Percentiles rank a stretch among this genome's conserved stretches.
These are phyloP conservation scores for Heliconius hewitsoni DNA, from an alignment of 1,140 invertebrate genomes.

Conservation along the genomic window DNA sequence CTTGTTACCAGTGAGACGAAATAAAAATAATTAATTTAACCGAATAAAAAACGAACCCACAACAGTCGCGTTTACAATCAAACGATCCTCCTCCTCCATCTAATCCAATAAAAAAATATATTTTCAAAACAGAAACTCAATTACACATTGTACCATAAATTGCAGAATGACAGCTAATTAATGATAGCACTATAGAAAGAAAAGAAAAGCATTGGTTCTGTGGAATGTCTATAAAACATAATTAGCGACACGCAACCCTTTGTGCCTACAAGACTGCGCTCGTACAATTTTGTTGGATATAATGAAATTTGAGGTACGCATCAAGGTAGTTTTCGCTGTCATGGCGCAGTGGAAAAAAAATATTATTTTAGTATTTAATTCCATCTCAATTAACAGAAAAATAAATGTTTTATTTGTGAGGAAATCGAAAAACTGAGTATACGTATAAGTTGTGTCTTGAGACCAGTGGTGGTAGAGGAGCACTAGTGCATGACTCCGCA, in stretches of 20 bases:
- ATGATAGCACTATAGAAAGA: neutral
- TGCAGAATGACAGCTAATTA: neutral
- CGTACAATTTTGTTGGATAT: neutral
- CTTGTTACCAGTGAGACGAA: too few relatives aligned
- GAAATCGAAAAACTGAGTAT: too few relatives aligned
- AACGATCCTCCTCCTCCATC: too few relatives aligned
- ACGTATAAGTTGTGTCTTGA: too few relatives aligned
- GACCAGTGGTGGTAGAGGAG: too few relatives aligned
- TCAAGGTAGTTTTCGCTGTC: neutral
- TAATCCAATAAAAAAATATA: too few relatives aligned
- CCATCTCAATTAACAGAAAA: neutral
- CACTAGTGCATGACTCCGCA: too few relatives aligned
- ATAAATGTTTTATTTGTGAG: neutral
- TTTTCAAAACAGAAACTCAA: neutral
- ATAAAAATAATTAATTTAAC: too few relatives aligned
- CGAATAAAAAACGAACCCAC: too few relatives aligned
- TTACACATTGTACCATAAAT: neutral
- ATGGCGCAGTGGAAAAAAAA: too few relatives aligned
- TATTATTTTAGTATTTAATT: neutral
- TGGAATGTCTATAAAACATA: neutral
- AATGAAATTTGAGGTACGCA: neutral
- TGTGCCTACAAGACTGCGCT: neutral
- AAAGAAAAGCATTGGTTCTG: neutral
- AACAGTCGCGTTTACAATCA: too few relatives aligned
- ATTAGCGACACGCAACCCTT: slow-evolving; percentile 1